Percentiles rank a stretch among this genome's conserved stretches.
Conservation (phyloP, 2,113 vertebrate genomes). For the Chionis minor region DNA sequence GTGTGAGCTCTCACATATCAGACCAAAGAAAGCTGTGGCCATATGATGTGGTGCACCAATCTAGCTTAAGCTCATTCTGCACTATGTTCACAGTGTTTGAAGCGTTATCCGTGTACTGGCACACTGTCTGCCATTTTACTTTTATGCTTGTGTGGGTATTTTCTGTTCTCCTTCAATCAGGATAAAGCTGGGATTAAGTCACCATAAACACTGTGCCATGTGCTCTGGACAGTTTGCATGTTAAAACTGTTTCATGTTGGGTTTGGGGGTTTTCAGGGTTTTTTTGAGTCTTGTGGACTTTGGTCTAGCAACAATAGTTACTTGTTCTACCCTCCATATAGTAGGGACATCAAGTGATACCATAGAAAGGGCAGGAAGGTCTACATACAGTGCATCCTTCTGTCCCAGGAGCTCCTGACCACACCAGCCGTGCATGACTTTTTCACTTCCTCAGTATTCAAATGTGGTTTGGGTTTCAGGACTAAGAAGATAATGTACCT, state of each 20-base stretch:
- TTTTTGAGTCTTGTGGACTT: neutral
- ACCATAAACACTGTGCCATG: neutral
- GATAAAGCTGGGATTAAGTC: neutral
- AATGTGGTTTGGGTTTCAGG: neutral
- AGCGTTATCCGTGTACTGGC: neutral
- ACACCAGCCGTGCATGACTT: neutral
- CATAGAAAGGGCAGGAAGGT: neutral
- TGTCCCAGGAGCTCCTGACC: neutral
- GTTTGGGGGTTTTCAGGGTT: neutral
- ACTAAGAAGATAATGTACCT: neutral
- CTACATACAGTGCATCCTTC: no score
- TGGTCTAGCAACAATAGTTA: neutral
- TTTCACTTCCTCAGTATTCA: neutral
- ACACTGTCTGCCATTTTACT: neutral
- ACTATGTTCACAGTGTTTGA: neutral
- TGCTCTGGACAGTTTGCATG: neutral
- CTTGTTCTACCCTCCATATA: neutral
- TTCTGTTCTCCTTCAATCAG: neutral
- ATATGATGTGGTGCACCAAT: neutral
- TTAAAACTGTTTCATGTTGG: neutral
- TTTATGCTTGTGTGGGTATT: neutral
- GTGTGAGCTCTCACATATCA: neutral
- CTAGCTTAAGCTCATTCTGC: neutral
- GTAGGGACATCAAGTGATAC: neutral
- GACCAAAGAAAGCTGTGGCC: neutral